Base-by-base conservation (phyloP, 2,797 vertebrate genomes). In the Geotrypetes seraphini region DNA sequence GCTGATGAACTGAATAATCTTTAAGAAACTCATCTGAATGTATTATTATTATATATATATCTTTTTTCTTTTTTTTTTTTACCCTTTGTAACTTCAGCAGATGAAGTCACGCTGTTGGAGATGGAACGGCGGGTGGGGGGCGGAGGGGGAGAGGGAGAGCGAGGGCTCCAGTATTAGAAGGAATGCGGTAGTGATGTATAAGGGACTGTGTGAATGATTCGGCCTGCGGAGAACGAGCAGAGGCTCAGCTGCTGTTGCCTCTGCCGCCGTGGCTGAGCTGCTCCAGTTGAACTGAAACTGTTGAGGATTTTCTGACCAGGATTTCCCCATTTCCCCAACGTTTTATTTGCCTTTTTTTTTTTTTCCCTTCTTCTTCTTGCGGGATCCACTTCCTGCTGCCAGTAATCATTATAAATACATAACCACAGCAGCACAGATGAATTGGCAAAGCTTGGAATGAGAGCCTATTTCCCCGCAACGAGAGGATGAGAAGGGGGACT, bases 111-210 rank as follows among this genome's bases (percentile, higher is more conserved):
- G n/a, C n/a, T n/a, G n/a, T n/a, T n/a, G n/a, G n/a, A n/a, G n/a
- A n/a, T n/a, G n/a, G n/a, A n/a, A n/a, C n/a, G n/a, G n/a, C n/a
- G n/a, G n/a, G n/a, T n/a, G n/a, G n/a, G n/a, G n/a, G n/a, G n/a
- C 36, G 42, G 30, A 21, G 27, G 15, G 15, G n/a, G n/a, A 16
- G 34, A 24, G 33, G 17, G 27, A 33, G 15, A 4, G 19, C 53
- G 33, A 31, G 46, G 59, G 68, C 49, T 56, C 75, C 71, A 69
- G 80, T 89, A 80, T 79, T 85, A 82, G 82, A 71, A 73, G 71
- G 68, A 88, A 79, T 88, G 84, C 81, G 87, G 86, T 88, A 89
- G 74, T 71, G 57, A 68, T 79, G 74, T 71, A 60, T 62, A 66
- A 59, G 58, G 66, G n/a, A n/a, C n/a, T n/a, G n/a, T 66, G 53